Conservation (phyloP, 2,797 vertebrate genomes). For the Sylvia borin region DNA sequence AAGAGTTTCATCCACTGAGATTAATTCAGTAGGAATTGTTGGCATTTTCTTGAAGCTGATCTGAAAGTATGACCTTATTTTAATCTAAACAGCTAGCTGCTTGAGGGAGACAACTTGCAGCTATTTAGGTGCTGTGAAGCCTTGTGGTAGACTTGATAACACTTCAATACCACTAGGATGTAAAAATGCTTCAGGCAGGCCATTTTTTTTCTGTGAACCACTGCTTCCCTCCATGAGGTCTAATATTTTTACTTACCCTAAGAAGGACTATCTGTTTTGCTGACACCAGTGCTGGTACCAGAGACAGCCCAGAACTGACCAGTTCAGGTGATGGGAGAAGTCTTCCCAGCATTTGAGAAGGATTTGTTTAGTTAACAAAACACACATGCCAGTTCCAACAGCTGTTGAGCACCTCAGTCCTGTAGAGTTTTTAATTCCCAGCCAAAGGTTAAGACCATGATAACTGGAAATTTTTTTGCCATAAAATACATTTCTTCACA, state of each 20-base stretch:
- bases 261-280: background rate
- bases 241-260: background rate
- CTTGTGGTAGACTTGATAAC: background rate
- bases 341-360: background rate
- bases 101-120: background rate
- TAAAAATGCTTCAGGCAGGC: background rate
- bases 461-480: background rate
- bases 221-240: background rate
- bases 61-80: background rate
- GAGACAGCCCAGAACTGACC: background rate
- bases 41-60: background rate
- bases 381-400: background rate
- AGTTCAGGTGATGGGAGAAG: background rate
- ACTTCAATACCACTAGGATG: background rate
- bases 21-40: background rate
- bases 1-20: background rate
- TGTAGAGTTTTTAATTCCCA: background rate
- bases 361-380: background rate
- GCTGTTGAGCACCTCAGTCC: background rate
- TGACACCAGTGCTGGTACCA: background rate
- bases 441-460: background rate
- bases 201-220: background rate
- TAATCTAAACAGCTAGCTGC: background rate
- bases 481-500: constrained; percentile 24
- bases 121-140: background rate